Evolutionary conservation across 30 jellyfish, hydroid and myxozoan species (phyloP).

Genomic region (Nemopilema nomurai): DNA sequence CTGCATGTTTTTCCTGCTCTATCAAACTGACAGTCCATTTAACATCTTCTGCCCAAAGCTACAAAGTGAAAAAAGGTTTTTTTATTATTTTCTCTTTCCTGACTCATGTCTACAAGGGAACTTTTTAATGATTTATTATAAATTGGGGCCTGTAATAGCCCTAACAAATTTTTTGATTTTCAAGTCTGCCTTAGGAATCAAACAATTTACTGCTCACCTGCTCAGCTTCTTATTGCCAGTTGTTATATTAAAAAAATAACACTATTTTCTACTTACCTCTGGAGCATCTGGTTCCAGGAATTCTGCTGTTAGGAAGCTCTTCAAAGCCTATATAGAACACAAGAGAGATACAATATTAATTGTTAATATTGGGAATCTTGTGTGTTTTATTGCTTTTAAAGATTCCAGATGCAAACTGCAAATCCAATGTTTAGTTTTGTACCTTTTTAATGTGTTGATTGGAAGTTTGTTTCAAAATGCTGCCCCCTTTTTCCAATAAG

Average conservation of each 20-base stretch:
- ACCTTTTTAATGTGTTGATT: too few species aligned
- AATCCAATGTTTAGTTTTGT: too few species aligned
- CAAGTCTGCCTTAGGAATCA: neutral
- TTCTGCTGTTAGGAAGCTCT: slow-evolving; percentile 31
- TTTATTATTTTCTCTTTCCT: too few species aligned
- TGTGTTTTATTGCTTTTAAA: neutral
- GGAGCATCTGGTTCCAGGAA: slow-evolving; percentile 51
- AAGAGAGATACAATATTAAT: neutral
- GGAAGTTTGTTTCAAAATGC: too few species aligned
- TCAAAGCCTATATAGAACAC: slow-evolving; percentile 39
- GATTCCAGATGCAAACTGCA: neutral
- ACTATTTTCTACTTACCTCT: slow-evolving; percentile 36
- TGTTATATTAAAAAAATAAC: neutral
- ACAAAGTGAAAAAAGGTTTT: neutral
- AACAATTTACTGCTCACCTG: neutral
- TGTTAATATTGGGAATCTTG: neutral
- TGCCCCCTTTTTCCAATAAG: too few species aligned
- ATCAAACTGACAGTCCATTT: slow-evolving; percentile 46
- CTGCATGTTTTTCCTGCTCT: slow-evolving; percentile 25
- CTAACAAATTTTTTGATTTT: too few species aligned
- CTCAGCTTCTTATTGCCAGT: neutral
- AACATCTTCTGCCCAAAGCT: slow-evolving; percentile 53
- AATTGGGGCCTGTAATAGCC: too few species aligned
- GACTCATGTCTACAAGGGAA: neutral
- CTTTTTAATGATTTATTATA: too few species aligned